Base-by-base conservation (phyloP, 2,797 vertebrate species). In the Crenichthys baileyi region DNA sequence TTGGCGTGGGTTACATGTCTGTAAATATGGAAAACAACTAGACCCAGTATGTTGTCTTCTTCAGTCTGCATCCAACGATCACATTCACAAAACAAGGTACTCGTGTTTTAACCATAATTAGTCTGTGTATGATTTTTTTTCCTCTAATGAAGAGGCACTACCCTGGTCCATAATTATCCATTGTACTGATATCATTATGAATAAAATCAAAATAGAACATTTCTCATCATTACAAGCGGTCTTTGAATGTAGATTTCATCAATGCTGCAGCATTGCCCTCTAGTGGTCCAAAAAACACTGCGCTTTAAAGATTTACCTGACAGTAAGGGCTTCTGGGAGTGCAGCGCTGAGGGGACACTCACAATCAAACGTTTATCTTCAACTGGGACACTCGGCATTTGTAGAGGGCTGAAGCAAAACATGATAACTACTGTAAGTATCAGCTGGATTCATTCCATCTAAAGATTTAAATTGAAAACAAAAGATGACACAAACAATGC, bases 261-360 rank as follows among this genome's bases (percentile, higher is more conserved):
- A 29, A 71, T 70, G 91, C 41, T 87, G 78, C 90, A 90, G 84
- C 83, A 91, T 71, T 94, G 94, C 93, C 89, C 90, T 94, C 95
- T 95, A 71, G 90, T 94, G 95, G 92, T 44, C 72, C 0, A 73
- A 29, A 39, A 26, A 29, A 58, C 36, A 80, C 51, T 51, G 26
- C 13, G 16, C 44, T 26, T 53, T 2, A 9, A 20, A 5, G 12
- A 31, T 71, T 75, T 95, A 99, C 98, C 98, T 89, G 97, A 90
- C 22, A 99, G 96, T 18, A 96, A 96, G 0, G 98, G 98, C 78
- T 99, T 99, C 81, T 99, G 98, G 75, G 98, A 99, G 89, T 99
- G 98, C 65, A 99, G 96, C 26, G 89, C 88, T 83, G 97, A 98
- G 4, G 98, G 98, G 67, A 98, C 88, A 55, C 97, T 99, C 92